These are phyloP conservation scores for Euspilapteryx auroguttella DNA, from an alignment of 2,888 invertebrate species.

Conservation along the genomic window DNA sequence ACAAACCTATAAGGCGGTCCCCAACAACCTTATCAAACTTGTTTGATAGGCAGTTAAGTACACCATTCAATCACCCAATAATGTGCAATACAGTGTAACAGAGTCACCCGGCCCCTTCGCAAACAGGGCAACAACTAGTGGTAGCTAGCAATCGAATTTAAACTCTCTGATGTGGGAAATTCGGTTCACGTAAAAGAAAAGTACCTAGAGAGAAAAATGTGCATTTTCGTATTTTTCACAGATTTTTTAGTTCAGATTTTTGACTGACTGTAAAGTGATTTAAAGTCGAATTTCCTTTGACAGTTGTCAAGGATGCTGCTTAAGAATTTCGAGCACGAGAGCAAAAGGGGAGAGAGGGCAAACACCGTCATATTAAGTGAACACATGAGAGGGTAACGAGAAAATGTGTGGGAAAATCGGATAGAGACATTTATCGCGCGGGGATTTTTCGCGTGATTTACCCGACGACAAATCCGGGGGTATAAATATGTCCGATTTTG, in stretches of 20 bases:
- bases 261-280: too few species aligned
- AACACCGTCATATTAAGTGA: constrained; percentile 59
- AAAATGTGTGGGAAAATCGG: constrained; percentile 61
- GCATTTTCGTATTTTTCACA: too few species aligned
- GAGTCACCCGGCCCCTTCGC: constrained; percentile 46
- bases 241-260: too few species aligned
- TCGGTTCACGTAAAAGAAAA: too few species aligned
- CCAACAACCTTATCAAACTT: constrained; percentile 46
- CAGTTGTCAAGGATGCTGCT: too few species aligned
- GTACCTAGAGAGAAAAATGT: too few species aligned
- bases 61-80: constrained; percentile 58
- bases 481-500: constrained; percentile 24
- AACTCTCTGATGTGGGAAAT: too few species aligned
- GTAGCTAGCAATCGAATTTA: too few species aligned
- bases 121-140: too few species aligned
- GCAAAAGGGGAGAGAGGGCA: constrained; percentile 45
- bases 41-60: constrained; percentile 31
- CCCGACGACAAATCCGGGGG: constrained; percentile 49
- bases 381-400: constrained; percentile 58
- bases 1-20: too few species aligned
- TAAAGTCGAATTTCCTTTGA: too few species aligned
- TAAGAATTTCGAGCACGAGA: too few species aligned
- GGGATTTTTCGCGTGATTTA: constrained; percentile 59
- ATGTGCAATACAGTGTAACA: constrained; percentile 59
- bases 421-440: constrained; percentile 59